phyloP scores from a whole-genome alignment of 92 coral and sea anemone species.

The Hydrozoanthus gracilis region DNA sequence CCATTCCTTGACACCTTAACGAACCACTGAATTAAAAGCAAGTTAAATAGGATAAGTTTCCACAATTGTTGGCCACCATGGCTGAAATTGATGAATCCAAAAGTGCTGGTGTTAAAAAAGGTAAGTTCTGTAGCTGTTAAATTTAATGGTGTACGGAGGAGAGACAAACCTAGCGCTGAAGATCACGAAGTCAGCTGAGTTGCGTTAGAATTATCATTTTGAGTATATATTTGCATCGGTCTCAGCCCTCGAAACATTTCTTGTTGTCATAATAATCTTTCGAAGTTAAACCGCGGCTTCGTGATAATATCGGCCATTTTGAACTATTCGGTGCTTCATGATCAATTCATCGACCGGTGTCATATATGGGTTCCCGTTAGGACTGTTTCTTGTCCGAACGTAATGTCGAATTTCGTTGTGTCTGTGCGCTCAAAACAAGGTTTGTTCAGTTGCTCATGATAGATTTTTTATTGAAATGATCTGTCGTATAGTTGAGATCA shows the following conservation, averaged over 20 bases:
- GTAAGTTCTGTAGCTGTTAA: slow-evolving; percentile 55
- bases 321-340: background rate
- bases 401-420: background rate
- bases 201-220: background rate
- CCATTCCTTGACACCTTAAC: slow-evolving; percentile 17
- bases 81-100: slow-evolving; percentile 72
- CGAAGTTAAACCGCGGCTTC: background rate
- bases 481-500: background rate
- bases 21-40: slow-evolving; percentile 23
- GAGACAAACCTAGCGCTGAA: background rate
- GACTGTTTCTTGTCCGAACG: background rate
- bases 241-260: background rate
- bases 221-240: background rate
- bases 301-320: background rate
- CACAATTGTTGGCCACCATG: slow-evolving; percentile 59
- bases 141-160: background rate
- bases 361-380: background rate
- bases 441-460: background rate
- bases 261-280: slow-evolving; percentile 17
- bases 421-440: slow-evolving; percentile 18
- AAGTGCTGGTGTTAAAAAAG: slow-evolving; percentile 72
- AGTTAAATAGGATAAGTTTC: slow-evolving; percentile 54
- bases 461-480: background rate
- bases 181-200: slow-evolving; percentile 21
- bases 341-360: background rate